Evolutionary conservation across 2,113 vertebrate species (phyloP).

Genomic region (Chionodraco myersi): DNA sequence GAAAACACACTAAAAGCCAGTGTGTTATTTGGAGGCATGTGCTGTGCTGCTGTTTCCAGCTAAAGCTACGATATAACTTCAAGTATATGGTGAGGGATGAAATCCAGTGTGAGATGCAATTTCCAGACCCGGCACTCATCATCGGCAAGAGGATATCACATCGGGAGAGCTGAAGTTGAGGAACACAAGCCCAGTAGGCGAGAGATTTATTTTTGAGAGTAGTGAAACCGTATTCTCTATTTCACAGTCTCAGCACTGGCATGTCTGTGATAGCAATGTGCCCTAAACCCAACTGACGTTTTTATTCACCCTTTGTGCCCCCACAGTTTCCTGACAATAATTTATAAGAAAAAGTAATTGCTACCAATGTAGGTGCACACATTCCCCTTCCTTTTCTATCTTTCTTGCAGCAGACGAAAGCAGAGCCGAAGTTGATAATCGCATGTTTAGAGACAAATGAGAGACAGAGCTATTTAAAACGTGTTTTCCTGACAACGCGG

Average conservation of each 20-base stretch:
- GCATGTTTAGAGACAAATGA: constrained; percentile 26
- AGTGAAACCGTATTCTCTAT: constrained; percentile 51
- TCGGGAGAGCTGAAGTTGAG: constrained; percentile 45
- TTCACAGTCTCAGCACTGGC: constrained; percentile 62
- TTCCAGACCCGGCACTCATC: constrained; percentile 41
- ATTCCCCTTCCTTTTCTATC: neutral
- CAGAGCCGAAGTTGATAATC: constrained; percentile 58
- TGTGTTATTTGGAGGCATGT: constrained; percentile 28
- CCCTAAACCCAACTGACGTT: constrained; percentile 65
- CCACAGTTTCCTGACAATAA: constrained; percentile 56
- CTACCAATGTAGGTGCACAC: constrained; percentile 21
- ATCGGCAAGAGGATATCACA: constrained; percentile 48
- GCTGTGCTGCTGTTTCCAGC: constrained; percentile 25
- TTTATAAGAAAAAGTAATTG: constrained; percentile 46
- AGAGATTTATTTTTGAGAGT: constrained; percentile 48
- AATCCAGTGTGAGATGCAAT: constrained; percentile 44
- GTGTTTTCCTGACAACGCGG: constrained; percentile 11
- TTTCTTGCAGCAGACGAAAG: constrained; percentile 8
- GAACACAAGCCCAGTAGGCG: constrained; percentile 46
- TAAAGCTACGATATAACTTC: constrained; percentile 24
- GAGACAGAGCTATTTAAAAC: constrained; percentile 47
- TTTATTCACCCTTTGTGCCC: constrained; percentile 53
- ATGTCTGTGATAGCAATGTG: constrained; percentile 67
- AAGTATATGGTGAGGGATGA: constrained; percentile 20
- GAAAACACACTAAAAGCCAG: neutral